Conservation (phyloP, 2,113 vertebrate species). For the Anarhynchus alexandrinus region DNA sequence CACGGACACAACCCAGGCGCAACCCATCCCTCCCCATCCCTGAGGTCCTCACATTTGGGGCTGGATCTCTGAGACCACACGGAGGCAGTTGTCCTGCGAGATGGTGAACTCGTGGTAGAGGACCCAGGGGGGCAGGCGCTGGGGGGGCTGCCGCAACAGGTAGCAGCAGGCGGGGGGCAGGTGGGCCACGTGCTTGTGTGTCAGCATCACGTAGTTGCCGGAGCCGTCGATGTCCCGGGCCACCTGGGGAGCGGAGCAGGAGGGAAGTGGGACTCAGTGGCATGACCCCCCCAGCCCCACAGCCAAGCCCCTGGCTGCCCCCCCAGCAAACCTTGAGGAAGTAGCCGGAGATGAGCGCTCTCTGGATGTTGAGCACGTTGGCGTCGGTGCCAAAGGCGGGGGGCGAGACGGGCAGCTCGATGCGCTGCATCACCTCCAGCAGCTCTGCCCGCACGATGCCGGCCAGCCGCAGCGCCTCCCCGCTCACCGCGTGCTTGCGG, state of each 20-base stretch:
- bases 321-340: constrained; percentile 85
- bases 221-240: constrained; percentile 83
- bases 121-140: constrained; percentile 81
- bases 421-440: constrained; percentile 89
- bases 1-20: fast-evolving
- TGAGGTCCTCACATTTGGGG: constrained; percentile 83
- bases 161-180: constrained; percentile 80
- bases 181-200: constrained; percentile 86
- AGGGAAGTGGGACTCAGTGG: not conserved
- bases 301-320: fast-evolving
- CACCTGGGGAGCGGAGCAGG: constrained; percentile 33
- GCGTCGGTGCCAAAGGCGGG: constrained; percentile 87
- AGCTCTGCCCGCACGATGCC: constrained; percentile 84
- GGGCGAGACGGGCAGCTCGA: constrained; percentile 90
- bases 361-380: constrained; percentile 87
- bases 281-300: fast-evolving
- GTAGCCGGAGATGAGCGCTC: constrained; percentile 92
- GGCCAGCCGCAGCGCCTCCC: constrained; percentile 80
- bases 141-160: constrained; percentile 61
- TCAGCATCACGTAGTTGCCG: constrained; percentile 87
- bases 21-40: not conserved
- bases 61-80: constrained; percentile 84
- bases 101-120: constrained; percentile 88
- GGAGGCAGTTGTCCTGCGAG: constrained; percentile 87
- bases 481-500: constrained; percentile 78